A percentile compares a stretch with the other conserved stretches of the same genome.
These are phyloP conservation scores for Karalla daura DNA, from an alignment of 2,797 vertebrate genomes.

Conservation along the genomic window DNA sequence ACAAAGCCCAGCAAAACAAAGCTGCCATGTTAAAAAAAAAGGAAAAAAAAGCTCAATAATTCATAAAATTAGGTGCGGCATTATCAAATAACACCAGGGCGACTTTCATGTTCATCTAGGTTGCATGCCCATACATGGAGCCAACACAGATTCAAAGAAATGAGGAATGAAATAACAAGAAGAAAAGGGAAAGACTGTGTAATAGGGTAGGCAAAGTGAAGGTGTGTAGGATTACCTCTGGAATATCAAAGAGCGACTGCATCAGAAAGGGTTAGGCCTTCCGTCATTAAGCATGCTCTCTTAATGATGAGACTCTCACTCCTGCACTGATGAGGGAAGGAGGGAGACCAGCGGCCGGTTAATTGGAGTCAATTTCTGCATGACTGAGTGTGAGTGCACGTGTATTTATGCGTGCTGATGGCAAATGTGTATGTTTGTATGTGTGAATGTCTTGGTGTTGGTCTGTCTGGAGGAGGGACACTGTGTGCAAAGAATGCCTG, in stretches of 20 bases:
- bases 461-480: constrained; percentile 8
- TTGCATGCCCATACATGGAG: neutral
- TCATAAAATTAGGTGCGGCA: neutral
- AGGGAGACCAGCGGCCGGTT: constrained; percentile 59
- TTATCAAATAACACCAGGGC: neutral
- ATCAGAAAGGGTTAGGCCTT: constrained; percentile 63
- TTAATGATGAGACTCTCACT: constrained; percentile 78
- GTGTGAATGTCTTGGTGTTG: constrained; percentile 8
- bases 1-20: neutral
- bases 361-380: constrained; percentile 78
- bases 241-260: constrained; percentile 77
- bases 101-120: neutral
- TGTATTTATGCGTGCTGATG: constrained; percentile 8
- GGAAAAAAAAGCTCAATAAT: neutral
- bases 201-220: constrained; percentile 33
- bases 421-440: constrained; percentile 13
- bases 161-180: constrained; percentile 24
- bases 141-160: constrained; percentile 13
- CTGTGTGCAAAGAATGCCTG: constrained; percentile 52
- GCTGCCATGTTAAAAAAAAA: neutral
- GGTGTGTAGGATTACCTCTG: constrained; percentile 64
- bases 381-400: constrained; percentile 42
- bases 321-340: constrained; percentile 65
- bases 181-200: constrained; percentile 14
- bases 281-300: constrained; percentile 72